Base-by-base conservation (phyloP, 1,140 invertebrate genomes). In the Leptinotarsa lineolata region DNA sequence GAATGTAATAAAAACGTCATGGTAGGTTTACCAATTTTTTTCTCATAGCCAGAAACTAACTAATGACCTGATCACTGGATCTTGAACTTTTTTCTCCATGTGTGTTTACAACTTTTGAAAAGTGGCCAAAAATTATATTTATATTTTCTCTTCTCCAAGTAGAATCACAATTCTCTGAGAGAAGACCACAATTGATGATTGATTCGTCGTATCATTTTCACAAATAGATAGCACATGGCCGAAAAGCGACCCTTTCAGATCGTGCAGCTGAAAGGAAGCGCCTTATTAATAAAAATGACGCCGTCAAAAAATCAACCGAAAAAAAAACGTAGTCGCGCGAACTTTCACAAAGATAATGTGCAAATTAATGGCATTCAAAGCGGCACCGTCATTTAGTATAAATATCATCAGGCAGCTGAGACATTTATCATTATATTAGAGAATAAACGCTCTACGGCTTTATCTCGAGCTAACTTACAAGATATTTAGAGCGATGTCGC, bases 381-480 rank as follows among this genome's bases (percentile, higher is more conserved):
- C 73, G 60, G 69, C 65, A 70, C 48, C 66, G 70, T 72, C 74
- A 72, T 75, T 75, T 72, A 75, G 70, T 69, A 72, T 75, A 75
- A 75, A 75, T 72, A 75, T 72, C 71, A 74, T 68, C 75, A 70
- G 54, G 63, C 21, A 65, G 60, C 59, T 70, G 72, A 72, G 64
- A 76, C 70, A 77, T 77, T 77, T 73, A 77, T 77, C 76, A 77
- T 77, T 60, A 66, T 68, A 73, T 75, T 77, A 75, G 59, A 72
- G 70, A 63, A 68, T 66, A 68, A 70, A 65, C 63, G 69, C 22
- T 24, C 21, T 66, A 72, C 64, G 67, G 71, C 66, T 73, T 75
- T 77, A 73, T 73, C 76, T 75, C 69, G 20, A 75, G 74, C 72
- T 70, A 77, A 75, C 74, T 75, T 75, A 75, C 76, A 73, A 77